Percentiles rank a stretch among this genome's conserved stretches.
These are phyloP conservation scores for Lepilemur septentrionalis DNA, from an alignment of 2,797 vertebrate genomes.

Conservation along the genomic window DNA sequence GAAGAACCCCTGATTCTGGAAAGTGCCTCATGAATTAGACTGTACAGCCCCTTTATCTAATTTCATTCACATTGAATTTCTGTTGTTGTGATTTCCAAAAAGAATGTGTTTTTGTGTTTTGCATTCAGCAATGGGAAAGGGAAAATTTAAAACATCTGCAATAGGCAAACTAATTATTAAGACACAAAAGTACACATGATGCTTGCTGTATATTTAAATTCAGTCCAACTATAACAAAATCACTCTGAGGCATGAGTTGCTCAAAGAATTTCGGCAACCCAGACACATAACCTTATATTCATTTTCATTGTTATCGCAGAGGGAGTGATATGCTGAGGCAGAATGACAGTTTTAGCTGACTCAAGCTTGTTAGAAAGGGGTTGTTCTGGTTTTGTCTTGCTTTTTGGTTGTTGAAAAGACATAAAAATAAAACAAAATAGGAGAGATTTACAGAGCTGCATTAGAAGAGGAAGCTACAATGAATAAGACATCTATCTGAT, in stretches of 20 bases:
- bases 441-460: background rate
- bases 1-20: background rate
- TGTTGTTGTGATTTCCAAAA: background rate
- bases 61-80: background rate
- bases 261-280: background rate
- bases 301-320: conserved; percentile 18
- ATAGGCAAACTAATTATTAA: background rate
- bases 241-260: background rate
- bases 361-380: background rate
- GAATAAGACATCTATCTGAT: background rate
- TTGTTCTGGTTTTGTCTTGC: background rate
- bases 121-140: background rate
- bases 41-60: background rate
- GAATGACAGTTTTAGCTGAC: conserved; percentile 30
- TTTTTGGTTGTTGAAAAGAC: background rate
- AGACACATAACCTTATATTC: background rate
- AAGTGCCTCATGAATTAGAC: background rate
- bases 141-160: background rate
- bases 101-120: background rate
- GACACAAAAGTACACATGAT: conserved; percentile 31
- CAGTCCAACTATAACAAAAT: background rate
- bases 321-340: background rate
- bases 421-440: background rate
- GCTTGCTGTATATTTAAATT: background rate
- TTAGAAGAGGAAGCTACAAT: background rate